Conservation (phyloP, 2,888 invertebrate genomes). For the Pomacea canaliculata region DNA sequence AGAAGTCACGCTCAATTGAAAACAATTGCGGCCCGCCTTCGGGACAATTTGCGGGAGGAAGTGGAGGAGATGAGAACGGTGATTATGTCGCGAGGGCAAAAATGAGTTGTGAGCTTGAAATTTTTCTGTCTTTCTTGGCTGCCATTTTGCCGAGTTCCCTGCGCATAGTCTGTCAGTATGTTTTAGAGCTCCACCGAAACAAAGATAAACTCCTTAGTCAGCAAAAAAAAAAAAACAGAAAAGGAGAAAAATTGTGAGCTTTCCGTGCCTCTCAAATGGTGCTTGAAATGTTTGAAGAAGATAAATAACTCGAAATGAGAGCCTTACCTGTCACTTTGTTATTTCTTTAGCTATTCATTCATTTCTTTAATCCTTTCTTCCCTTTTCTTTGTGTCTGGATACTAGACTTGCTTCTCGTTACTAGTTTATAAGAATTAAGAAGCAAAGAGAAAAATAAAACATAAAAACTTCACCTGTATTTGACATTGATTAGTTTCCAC, state of each 20-base stretch:
- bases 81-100: slow-evolving; percentile 24
- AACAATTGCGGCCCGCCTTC: slow-evolving; percentile 25
- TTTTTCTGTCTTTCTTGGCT: slow-evolving; percentile 7
- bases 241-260: too few relatives aligned
- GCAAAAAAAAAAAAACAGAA: too few relatives aligned
- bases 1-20: slow-evolving; percentile 27
- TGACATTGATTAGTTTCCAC: too few relatives aligned
- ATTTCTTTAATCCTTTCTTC: not conserved
- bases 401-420: not conserved
- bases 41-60: slow-evolving; percentile 23
- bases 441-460: too few relatives aligned
- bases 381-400: not conserved
- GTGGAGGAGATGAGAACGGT: slow-evolving; percentile 17
- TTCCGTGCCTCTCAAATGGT: too few relatives aligned
- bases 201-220: too few relatives aligned
- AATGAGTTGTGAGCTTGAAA: slow-evolving; percentile 23
- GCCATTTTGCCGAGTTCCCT: not conserved
- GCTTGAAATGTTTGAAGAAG: too few relatives aligned
- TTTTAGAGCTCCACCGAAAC: too few relatives aligned
- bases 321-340: not conserved
- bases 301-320: too few relatives aligned
- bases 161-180: too few relatives aligned
- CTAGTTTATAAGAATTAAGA: not conserved
- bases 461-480: too few relatives aligned
- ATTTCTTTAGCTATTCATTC: not conserved